A percentile compares a stretch with the other conserved stretches of the same genome.
phyloP scores from a whole-genome alignment of 1,140 invertebrate genomes.

The Bombus balteatus region DNA sequence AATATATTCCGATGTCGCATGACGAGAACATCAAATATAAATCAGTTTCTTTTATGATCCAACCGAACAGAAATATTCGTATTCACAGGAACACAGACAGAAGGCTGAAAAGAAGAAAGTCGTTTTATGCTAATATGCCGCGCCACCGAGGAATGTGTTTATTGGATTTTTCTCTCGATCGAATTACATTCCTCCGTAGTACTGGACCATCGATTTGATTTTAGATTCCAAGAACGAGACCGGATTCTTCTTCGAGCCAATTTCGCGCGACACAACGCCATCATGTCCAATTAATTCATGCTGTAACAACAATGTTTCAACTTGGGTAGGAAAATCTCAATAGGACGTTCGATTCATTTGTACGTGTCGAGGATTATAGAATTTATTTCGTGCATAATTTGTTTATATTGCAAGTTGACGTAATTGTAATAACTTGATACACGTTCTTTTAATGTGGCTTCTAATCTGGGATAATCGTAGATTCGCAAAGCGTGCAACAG shows the following conservation, averaged over 20 bases:
- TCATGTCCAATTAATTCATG: constrained; percentile 29
- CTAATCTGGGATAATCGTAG: background rate
- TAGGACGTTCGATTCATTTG: too few relatives aligned
- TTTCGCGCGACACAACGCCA: constrained; percentile 26
- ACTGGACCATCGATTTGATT: constrained; percentile 73
- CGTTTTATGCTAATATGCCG: constrained; percentile 65
- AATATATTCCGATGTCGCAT: background rate
- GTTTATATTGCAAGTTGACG: too few relatives aligned
- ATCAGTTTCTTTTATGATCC: constrained; percentile 16
- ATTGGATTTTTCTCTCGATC: constrained; percentile 79
- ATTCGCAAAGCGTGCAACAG: background rate
- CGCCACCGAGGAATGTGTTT: constrained; percentile 75
- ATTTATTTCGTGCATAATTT: too few relatives aligned
- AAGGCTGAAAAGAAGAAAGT: constrained; percentile 59
- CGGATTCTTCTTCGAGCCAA: constrained; percentile 56
- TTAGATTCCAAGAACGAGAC: constrained; percentile 72
- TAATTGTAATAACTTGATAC: too few relatives aligned
- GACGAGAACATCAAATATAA: background rate
- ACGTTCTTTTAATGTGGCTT: background rate
- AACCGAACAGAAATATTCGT: constrained; percentile 1
- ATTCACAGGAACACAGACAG: constrained; percentile 10
- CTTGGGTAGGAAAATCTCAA: too few relatives aligned
- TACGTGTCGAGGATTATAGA: too few relatives aligned
- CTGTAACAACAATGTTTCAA: background rate
- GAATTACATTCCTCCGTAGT: constrained; percentile 77